Percentiles rank a stretch among this genome's conserved stretches.
Conservation (phyloP, 2,888 invertebrate genomes). For the Lathronympha strigana region DNA sequence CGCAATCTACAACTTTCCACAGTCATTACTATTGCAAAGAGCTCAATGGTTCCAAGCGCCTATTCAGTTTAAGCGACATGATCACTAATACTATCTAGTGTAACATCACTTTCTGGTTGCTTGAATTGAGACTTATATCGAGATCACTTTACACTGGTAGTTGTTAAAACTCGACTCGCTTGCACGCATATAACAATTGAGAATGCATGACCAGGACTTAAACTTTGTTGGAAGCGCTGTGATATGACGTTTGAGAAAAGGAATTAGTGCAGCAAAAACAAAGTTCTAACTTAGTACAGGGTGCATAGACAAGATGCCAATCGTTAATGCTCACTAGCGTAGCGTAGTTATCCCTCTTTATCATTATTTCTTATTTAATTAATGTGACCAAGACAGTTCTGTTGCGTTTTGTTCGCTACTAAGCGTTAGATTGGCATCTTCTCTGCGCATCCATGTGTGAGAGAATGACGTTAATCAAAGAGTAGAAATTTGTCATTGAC, state of each 20-base stretch:
- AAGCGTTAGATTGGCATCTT: too few species aligned
- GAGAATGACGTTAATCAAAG: too few species aligned
- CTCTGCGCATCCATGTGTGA: too few species aligned
- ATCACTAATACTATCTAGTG: not conserved
- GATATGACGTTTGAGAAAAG: slow-evolving; percentile 9
- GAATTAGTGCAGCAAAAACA: not conserved
- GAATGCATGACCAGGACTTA: slow-evolving; percentile 8
- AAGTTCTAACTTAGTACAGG: too few species aligned
- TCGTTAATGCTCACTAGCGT: too few species aligned
- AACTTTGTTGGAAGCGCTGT: slow-evolving; percentile 27
- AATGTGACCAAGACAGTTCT: too few species aligned
- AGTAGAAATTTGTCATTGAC: too few species aligned
- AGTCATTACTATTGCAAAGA: slow-evolving; percentile 42
- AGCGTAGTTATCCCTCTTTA: too few species aligned
- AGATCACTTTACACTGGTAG: not conserved
- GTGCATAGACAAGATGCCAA: too few species aligned
- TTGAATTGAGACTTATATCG: too few species aligned
- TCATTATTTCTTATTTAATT: too few species aligned
- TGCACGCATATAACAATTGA: not conserved
- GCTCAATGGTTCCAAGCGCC: not conserved
- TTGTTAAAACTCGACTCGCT: not conserved
- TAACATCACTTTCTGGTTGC: not conserved
- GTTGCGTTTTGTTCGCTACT: too few species aligned
- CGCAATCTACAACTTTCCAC: slow-evolving; percentile 42
- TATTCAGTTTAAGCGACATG: not conserved